Base-by-base conservation (phyloP, 2,113 vertebrate species). In the Myiagra hebetior region DNA sequence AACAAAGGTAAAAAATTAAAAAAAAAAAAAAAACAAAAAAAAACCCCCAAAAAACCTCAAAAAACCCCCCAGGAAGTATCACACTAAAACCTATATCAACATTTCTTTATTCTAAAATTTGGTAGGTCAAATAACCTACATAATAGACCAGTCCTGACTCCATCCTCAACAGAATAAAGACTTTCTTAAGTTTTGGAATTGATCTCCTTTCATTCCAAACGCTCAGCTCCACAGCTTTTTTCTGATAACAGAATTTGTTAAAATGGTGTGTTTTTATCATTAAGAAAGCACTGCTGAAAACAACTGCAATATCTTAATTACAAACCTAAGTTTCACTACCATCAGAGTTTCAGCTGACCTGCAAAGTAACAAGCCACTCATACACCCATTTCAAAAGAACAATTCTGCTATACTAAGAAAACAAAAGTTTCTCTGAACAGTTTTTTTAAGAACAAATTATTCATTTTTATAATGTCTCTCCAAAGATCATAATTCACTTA, bases 21-120 rank as follows among this genome's bases (percentile, higher is more conserved):
- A 6, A 39, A 50, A 50, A 27, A 7, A 41, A 42, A n/a, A 13
- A 6, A 13, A 39, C 12, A 13, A 8, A 33, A 28, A 52, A 52
- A 52, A 6, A 7, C 42, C 41, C 41, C 41, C 41, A 41, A 41
- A 41, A 41, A 37, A 37, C 8, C 37, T n/a, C 41, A 50, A 52
- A 52, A 13, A n/a, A n/a, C n/a, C n/a, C n/a, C n/a, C n/a, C n/a
- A n/a, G n/a, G n/a, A 16, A 55, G 2, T 57, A 55, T 30, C 23
- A 59, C 8, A 33, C 14, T 59, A 59, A 65, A 70, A 39, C 1
- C n/a, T 42, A 3, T 13, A 67, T 1, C 1, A 2, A 1, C 46
- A 62, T 28, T 73, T 39, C 7, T 69, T 70, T 30, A 42, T 37
- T 85, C 9, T 73, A 83, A 73, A 87, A 64, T 64, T 31, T 52